phyloP scores from a whole-genome alignment of 2,113 vertebrate species.

The Pygathrix nemaeus region DNA sequence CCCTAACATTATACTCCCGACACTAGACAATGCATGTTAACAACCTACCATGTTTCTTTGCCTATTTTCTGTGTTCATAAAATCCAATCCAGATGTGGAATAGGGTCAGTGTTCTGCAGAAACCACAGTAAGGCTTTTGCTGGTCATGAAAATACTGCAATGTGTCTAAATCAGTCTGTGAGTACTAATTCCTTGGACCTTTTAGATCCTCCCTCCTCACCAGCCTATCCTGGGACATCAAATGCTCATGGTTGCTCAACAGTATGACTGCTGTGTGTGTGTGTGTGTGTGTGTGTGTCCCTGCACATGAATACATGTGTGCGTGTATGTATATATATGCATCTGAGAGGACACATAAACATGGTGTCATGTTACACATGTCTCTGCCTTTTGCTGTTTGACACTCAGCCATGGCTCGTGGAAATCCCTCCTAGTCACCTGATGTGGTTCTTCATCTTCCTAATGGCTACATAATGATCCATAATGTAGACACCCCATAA shows the following conservation, averaged over 20 bases:
- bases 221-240: neutral
- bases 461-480: neutral
- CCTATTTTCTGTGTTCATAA: neutral
- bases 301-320: too few relatives aligned
- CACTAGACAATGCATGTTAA: neutral
- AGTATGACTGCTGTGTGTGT: neutral
- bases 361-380: rapidly evolving
- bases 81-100: neutral
- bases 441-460: too few relatives aligned
- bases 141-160: neutral
- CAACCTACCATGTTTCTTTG: too few relatives aligned
- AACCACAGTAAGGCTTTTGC: too few relatives aligned
- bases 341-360: neutral
- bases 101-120: neutral
- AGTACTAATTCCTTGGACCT: neutral
- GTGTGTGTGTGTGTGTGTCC: too few relatives aligned
- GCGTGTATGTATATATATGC: neutral
- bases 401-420: neutral
- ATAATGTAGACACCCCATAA: rapidly evolving
- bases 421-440: neutral
- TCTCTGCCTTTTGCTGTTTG: neutral
- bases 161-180: too few relatives aligned
- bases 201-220: too few relatives aligned
- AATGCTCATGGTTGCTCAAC: neutral
- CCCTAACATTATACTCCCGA: neutral